Evolutionary conservation across 2,888 invertebrate species (phyloP).

Genomic region (Oligia fasciuncula): DNA sequence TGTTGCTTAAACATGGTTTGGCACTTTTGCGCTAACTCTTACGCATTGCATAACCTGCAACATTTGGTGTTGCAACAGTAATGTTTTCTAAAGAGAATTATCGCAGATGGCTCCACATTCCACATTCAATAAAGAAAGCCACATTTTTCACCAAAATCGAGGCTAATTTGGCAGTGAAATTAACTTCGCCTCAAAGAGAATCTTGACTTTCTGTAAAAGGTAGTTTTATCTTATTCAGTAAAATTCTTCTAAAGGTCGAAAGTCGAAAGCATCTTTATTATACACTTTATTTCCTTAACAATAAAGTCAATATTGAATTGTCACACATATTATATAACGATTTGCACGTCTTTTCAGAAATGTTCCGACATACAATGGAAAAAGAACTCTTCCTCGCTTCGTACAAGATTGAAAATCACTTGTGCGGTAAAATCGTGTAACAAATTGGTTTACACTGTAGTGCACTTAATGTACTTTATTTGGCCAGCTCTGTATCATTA

Average conservation of each 20-base stretch:
- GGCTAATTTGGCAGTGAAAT: constrained; percentile 28
- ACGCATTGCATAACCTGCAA: neutral
- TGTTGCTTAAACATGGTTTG: neutral
- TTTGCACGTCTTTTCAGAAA: neutral
- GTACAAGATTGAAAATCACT: neutral
- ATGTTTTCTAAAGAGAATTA: neutral
- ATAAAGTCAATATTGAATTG: constrained; percentile 32
- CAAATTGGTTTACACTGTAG: constrained; percentile 30
- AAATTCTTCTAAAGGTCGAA: constrained; percentile 24
- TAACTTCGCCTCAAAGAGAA: constrained; percentile 17
- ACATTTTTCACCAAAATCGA: constrained; percentile 25
- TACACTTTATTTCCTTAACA: constrained; percentile 9
- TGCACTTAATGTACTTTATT: constrained; percentile 49
- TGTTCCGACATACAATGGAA: neutral
- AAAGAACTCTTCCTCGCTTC: rapidly evolving
- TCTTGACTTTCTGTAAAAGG: constrained; percentile 34
- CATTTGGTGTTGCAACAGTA: neutral
- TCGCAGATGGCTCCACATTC: neutral
- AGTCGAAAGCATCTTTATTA: neutral
- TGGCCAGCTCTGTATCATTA: constrained; percentile 43
- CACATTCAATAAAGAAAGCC: constrained; percentile 23
- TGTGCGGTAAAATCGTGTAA: neutral
- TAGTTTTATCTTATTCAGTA: constrained; percentile 26
- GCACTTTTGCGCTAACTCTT: neutral
- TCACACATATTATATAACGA: neutral